Conservation (phyloP, 1,140 invertebrate species). For the Meloidogyne floridensis region DNA sequence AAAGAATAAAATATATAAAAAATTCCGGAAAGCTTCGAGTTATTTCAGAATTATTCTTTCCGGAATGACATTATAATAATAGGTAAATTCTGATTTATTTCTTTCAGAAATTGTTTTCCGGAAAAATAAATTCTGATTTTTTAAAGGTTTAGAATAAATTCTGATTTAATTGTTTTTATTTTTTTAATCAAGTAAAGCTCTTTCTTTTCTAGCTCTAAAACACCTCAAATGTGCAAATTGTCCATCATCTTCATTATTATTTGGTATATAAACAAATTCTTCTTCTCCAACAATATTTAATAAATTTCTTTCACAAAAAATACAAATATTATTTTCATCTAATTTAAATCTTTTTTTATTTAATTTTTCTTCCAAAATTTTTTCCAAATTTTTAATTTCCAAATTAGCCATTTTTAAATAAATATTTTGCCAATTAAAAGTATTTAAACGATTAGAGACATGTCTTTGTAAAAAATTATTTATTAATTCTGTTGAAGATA, state of each 20-base stretch:
- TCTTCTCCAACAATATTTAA: slow-evolving; percentile 13
- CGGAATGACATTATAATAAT: no score
- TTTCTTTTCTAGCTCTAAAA: not conserved
- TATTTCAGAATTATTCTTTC: no score
- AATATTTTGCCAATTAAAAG: slow-evolving; percentile 13
- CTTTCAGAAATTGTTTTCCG: no score
- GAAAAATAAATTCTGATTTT: no score
- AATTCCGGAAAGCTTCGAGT: not conserved
- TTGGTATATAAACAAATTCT: slow-evolving; percentile 16
- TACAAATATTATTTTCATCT: slow-evolving; percentile 17
- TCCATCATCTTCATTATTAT: not conserved
- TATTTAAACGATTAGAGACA: slow-evolving; percentile 12
- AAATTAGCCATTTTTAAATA: not conserved
- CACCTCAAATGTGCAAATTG: slow-evolving; percentile 24
- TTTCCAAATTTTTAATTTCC: not conserved
- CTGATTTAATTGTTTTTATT: no score
- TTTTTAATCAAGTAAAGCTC: not conserved
- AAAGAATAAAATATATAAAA: not conserved
- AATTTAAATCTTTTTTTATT: slow-evolving; percentile 8
- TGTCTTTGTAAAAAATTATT: slow-evolving; percentile 24
- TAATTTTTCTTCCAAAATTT: not conserved
- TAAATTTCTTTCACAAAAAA: slow-evolving; percentile 2
- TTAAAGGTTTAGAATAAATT: no score
- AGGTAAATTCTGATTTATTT: no score
- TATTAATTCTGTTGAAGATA: slow-evolving; percentile 15